Conservation (phyloP, 2,797 vertebrate genomes). For the Salarias fasciatus region DNA sequence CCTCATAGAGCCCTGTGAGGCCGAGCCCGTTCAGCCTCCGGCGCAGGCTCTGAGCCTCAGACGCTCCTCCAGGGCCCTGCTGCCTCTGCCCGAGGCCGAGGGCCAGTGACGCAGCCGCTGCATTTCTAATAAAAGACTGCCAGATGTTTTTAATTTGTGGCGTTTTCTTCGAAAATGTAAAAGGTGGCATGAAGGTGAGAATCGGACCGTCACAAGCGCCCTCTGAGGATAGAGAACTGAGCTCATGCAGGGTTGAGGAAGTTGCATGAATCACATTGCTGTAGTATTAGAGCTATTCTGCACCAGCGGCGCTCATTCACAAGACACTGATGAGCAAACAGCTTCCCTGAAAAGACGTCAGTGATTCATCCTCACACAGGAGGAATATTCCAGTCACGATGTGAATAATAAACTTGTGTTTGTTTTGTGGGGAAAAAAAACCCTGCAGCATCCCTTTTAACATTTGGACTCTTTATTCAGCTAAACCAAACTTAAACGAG, state of each 20-base stretch:
- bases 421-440: too few relatives aligned
- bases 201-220: too few relatives aligned
- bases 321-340: conserved; percentile 9
- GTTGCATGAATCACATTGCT: neutral
- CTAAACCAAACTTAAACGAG: too few relatives aligned
- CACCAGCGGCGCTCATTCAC: neutral
- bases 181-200: too few relatives aligned
- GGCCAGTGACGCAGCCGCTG: conserved; percentile 53
- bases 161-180: too few relatives aligned
- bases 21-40: conserved; percentile 81
- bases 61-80: conserved; percentile 65
- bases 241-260: neutral
- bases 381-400: too few relatives aligned
- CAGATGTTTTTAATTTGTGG: too few relatives aligned
- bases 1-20: conserved; percentile 91
- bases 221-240: neutral
- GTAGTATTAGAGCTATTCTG: conserved; percentile 11
- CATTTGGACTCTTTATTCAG: too few relatives aligned
- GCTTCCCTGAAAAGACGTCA: neutral
- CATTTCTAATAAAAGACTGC: conserved; percentile 40
- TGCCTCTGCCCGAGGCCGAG: conserved; percentile 70
- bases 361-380: conserved; percentile 36
- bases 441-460: too few relatives aligned
- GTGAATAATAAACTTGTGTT: too few relatives aligned
- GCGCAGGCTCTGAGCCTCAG: conserved; percentile 76